Conservation (phyloP, 2,113 vertebrate genomes). For the Brachyhypopomus gauderio region DNA sequence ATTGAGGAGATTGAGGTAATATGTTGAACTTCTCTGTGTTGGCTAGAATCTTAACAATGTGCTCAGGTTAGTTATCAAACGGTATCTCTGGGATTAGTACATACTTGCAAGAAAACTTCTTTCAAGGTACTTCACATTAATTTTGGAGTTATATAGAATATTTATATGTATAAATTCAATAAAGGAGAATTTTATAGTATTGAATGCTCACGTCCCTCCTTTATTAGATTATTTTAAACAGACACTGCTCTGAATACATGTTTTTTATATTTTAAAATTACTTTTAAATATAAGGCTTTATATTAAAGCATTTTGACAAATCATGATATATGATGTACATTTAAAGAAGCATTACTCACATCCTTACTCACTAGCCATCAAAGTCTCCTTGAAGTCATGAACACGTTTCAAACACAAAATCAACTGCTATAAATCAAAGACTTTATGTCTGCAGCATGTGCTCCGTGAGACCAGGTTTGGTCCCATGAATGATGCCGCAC, state of each 20-base stretch:
- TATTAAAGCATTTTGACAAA: too few relatives aligned
- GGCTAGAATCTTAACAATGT: not conserved
- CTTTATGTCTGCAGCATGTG: not conserved
- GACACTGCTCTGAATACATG: too few relatives aligned
- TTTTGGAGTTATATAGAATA: not conserved
- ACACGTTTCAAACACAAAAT: not conserved
- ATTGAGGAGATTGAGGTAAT: not conserved
- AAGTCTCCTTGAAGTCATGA: too few relatives aligned
- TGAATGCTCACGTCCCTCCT: too few relatives aligned
- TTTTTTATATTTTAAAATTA: too few relatives aligned
- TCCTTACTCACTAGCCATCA: too few relatives aligned
- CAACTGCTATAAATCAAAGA: not conserved
- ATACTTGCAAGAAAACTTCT: slow-evolving; percentile 17
- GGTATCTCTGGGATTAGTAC: not conserved
- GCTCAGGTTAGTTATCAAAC: slow-evolving; percentile 22
- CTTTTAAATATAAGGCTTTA: too few relatives aligned
- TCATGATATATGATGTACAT: too few relatives aligned
- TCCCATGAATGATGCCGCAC: slow-evolving; percentile 2
- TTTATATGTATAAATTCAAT: not conserved
- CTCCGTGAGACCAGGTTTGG: slow-evolving; percentile 2
- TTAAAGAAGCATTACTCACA: too few relatives aligned
- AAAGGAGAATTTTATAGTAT: not conserved
- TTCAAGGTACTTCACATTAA: slow-evolving; percentile 21
- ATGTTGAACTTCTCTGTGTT: slow-evolving; percentile 1
- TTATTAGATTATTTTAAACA: too few relatives aligned